Conservation (phyloP, 2,113 vertebrate genomes). For the Mesembrinibis cayennensis region DNA sequence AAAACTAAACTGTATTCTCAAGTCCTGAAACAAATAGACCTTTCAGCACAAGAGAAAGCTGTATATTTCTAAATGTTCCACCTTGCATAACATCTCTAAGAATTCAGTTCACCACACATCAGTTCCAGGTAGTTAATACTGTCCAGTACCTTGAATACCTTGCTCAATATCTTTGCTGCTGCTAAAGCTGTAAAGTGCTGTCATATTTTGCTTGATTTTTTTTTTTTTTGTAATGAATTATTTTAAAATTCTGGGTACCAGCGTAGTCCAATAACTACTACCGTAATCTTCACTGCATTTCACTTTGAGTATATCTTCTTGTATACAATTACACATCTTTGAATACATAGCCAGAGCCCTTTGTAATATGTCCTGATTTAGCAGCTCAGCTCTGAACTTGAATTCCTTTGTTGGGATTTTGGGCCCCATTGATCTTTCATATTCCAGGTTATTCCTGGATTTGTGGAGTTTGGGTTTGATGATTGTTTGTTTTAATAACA, state of each 20-base stretch:
- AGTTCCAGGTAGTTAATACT: background rate
- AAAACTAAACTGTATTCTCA: background rate
- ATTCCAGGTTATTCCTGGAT: background rate
- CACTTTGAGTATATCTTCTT: background rate
- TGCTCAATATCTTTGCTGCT: background rate
- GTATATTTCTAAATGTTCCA: background rate
- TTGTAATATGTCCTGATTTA: background rate
- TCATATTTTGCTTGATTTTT: background rate
- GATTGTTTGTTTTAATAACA: background rate
- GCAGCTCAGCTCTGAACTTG: background rate
- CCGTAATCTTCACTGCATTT: background rate
- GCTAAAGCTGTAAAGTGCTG: background rate
- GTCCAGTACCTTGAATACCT: background rate
- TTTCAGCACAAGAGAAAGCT: background rate
- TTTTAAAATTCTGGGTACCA: background rate
- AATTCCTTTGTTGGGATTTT: background rate
- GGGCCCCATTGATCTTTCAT: background rate
- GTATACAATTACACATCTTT: background rate
- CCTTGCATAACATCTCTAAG: background rate
- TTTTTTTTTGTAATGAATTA: background rate
- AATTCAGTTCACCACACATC: background rate
- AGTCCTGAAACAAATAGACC: background rate
- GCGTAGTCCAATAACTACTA: background rate
- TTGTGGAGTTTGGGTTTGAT: background rate
- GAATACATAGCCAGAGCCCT: background rate